These are phyloP conservation scores for Nasonia vitripennis DNA, from an alignment of 1,140 invertebrate species.

Conservation along the genomic window DNA sequence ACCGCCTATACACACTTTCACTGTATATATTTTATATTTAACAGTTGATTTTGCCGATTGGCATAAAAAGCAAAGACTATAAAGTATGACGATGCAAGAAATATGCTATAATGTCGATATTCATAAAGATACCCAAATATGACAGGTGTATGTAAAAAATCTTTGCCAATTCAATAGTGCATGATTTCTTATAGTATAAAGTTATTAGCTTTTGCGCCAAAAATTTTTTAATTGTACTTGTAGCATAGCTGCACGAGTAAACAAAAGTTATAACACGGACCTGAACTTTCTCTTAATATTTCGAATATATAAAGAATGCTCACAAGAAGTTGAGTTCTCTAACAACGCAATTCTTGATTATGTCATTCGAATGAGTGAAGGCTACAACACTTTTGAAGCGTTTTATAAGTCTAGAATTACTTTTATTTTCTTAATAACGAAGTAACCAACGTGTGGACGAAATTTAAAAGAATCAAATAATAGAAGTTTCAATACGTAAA, in stretches of 20 bases:
- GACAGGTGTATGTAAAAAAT: too few species aligned
- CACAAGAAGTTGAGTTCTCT: conserved; percentile 27
- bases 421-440: not conserved
- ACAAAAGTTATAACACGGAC: conserved; percentile 16
- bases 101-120: not conserved
- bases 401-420: not conserved
- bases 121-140: not conserved
- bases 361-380: conserved; percentile 27
- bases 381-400: not conserved
- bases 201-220: not conserved
- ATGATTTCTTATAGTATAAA: too few species aligned
- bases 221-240: conserved; percentile 5
- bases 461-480: not conserved
- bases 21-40: too few species aligned
- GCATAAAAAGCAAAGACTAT: not conserved
- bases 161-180: too few species aligned
- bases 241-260: not conserved
- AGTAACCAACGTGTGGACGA: not conserved
- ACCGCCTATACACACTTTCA: too few species aligned
- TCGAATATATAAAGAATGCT: conserved; percentile 38
- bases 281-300: conserved; percentile 46
- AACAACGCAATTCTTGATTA: conserved; percentile 46
- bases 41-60: not conserved
- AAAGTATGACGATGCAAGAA: not conserved
- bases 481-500: not conserved